phyloP scores from a whole-genome alignment of 2,113 vertebrate species.

The Peromyscus polionotus region DNA sequence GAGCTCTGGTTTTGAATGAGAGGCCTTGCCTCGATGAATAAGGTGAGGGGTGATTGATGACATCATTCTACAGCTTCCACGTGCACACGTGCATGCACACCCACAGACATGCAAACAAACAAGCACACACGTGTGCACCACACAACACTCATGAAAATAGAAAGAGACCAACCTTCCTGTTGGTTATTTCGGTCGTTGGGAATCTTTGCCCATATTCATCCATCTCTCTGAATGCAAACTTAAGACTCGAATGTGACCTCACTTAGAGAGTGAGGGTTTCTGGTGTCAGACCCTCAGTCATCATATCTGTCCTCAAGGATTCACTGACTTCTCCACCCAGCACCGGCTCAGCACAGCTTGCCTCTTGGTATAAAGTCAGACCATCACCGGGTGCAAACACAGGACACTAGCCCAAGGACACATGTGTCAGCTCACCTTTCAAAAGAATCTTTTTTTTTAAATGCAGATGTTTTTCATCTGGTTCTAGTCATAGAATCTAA shows the following conservation, averaged over 20 bases:
- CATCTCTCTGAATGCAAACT: neutral
- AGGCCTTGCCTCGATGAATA: neutral
- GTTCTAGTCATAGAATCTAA: neutral
- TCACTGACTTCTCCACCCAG: neutral
- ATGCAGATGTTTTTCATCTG: neutral
- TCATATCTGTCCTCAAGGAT: no score
- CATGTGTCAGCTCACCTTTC: neutral
- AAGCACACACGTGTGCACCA: neutral
- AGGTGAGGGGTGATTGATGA: neutral
- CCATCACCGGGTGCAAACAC: neutral
- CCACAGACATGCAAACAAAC: neutral
- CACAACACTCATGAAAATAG: neutral
- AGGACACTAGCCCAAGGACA: neutral
- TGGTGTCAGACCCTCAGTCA: neutral
- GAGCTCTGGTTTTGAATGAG: no score
- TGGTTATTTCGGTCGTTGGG: neutral
- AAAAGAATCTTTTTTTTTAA: neutral
- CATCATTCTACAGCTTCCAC: no score
- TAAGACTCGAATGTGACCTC: neutral
- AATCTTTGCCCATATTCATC: neutral
- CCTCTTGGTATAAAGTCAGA: neutral
- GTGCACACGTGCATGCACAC: neutral
- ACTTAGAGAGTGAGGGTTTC: neutral
- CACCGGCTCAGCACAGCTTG: neutral
- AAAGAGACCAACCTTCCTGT: neutral